Conservation (phyloP, 2,888 invertebrate genomes). For the Galeruca laticollis region DNA sequence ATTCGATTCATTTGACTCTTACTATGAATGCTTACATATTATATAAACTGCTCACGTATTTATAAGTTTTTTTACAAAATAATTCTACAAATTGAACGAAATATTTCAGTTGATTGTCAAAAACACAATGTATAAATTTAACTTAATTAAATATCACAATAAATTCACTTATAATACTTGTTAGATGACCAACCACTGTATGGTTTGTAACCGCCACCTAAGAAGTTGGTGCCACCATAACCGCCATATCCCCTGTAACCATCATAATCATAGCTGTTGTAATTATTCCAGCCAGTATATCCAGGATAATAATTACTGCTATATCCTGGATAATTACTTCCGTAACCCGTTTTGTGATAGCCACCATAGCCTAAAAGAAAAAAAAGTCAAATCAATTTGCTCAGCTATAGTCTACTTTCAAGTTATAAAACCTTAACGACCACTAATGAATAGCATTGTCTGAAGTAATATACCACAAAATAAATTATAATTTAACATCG, state of each 20-base stretch:
- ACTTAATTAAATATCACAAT: neutral
- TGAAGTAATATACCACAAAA: no score
- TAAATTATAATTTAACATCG: no score
- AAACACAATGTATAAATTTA: neutral
- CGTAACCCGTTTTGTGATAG: neutral
- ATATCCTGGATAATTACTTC: slow-evolving; percentile 32
- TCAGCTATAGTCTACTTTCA: no score
- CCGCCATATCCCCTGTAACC: slow-evolving; percentile 19
- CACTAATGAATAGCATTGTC: no score
- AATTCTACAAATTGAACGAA: neutral
- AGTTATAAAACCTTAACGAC: no score
- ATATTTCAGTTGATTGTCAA: neutral
- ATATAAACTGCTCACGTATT: no score
- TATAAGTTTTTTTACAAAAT: slow-evolving; percentile 10
- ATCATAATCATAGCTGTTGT: slow-evolving; percentile 37
- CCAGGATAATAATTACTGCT: slow-evolving; percentile 42
- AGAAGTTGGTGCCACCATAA: slow-evolving; percentile 42
- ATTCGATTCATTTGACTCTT: no score
- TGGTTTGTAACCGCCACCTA: slow-evolving; percentile 47
- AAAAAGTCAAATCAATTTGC: slow-evolving; percentile 21
- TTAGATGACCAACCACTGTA: slow-evolving; percentile 47
- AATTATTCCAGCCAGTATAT: slow-evolving; percentile 38
- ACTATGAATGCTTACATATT: no score
- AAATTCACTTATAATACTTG: slow-evolving; percentile 34
- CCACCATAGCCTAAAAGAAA: slow-evolving; percentile 36